Evolutionary conservation across 1,140 invertebrate species (phyloP).

Genomic region (Steinernema khuongi): DNA sequence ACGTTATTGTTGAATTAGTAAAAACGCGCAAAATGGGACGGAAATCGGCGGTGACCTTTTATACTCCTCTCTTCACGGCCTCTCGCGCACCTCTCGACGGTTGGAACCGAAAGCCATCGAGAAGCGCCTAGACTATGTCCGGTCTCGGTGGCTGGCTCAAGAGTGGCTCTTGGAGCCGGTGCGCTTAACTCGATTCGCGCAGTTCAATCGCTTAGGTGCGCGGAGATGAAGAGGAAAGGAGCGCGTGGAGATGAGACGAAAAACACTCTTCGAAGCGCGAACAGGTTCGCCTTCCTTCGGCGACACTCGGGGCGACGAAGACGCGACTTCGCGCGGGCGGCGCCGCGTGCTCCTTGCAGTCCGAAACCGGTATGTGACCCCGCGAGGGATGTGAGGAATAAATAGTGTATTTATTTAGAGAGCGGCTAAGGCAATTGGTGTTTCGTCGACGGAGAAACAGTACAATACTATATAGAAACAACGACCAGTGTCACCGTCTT

Average conservation of each 20-base stretch:
- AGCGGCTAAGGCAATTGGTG: no score
- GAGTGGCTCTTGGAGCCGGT: background rate
- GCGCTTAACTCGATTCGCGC: background rate
- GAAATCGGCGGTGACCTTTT: background rate
- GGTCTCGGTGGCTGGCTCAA: no score
- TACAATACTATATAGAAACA: no score
- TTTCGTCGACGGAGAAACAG: no score
- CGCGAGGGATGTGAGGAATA: no score
- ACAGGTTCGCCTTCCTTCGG: background rate
- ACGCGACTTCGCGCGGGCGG: background rate
- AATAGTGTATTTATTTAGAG: no score
- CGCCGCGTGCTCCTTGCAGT: no score
- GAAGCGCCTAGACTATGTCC: no score
- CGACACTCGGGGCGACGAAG: background rate
- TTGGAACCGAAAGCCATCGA: background rate
- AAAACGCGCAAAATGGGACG: background rate
- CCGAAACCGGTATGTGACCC: no score
- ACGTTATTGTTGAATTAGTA: background rate
- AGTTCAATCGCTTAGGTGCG: background rate
- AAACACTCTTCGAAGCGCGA: conserved; percentile 4
- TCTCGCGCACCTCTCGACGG: no score
- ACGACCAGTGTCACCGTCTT: no score
- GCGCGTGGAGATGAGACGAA: background rate
- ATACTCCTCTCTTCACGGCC: no score
- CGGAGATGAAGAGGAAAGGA: background rate